Evolutionary conservation across 2,797 vertebrate species (phyloP).

Genomic region (Limosa lapponica): DNA sequence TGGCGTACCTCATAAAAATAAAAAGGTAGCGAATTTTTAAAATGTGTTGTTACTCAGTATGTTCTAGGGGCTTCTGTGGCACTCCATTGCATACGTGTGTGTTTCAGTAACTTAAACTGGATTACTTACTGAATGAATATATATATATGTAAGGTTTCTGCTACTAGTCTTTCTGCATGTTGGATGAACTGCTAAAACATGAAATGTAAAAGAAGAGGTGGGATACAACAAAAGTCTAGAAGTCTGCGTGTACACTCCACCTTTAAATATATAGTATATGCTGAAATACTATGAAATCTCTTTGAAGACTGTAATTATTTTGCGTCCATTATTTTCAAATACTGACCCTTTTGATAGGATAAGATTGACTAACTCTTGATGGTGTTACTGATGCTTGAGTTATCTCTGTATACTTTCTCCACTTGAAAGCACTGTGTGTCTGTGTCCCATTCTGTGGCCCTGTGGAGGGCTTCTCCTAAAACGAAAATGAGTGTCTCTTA

Average conservation of each 20-base stretch:
- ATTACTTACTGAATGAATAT: background rate
- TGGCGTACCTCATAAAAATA: background rate
- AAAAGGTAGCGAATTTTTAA: background rate
- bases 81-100: background rate
- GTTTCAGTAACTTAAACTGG: background rate
- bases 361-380: background rate
- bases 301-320: background rate
- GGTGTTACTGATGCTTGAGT: background rate
- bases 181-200: background rate
- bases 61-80: background rate
- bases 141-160: background rate
- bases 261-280: background rate
- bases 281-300: background rate
- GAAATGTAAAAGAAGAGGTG: background rate
- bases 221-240: background rate
- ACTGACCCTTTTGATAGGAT: background rate
- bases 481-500: background rate
- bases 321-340: background rate
- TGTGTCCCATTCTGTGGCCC: background rate
- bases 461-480: background rate
- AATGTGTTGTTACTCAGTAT: rapidly evolving
- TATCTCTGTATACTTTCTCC: background rate
- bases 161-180: background rate
- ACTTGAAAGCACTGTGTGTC: background rate
- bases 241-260: background rate